Base-by-base conservation (phyloP, 1,140 invertebrate species). In the Atopsyche davidsoni region DNA sequence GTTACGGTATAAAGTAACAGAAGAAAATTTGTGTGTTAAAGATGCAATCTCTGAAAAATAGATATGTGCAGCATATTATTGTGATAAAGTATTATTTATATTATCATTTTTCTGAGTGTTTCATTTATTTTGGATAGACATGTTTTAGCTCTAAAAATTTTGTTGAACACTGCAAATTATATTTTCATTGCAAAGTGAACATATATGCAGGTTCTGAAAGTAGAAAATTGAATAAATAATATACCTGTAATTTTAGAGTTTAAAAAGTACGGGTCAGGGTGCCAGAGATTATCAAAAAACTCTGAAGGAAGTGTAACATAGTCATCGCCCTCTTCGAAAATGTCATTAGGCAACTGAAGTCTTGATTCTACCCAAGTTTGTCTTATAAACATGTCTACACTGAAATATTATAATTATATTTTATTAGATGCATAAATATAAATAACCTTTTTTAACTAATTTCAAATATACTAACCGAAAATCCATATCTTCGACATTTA, bases 401-500 rank as follows among this genome's bases (percentile, higher is more conserved):
- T 88, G 66, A 36, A 58, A 44, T 43, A 60, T 40, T 19, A 36
- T 7, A 7, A 40, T 18, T 34, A 36, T 39, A 34, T 41, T 51
- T 18, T 28, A 10, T 6, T 21, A 21, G 23, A 21, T 10, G 9
- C 34, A 35, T 28, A 28, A 28, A 28, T n/a, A 28, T 28, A 28
- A n/a, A n/a, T n/a, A n/a, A n/a, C n/a, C n/a, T n/a, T n/a, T n/a
- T n/a, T n/a, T n/a, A n/a, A n/a, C 14, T 36, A 6, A 32, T 21
- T 19, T 3, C n/a, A 19, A 9, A 28, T 14, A 17, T 39, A 60
- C 59, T 75, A 69, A 87, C 85, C 85, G 79, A 72, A 88, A 89
- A 66, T 88, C 86, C 86, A 88, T 88, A 59, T 89, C 85, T 69
- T 87, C 86, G 34, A 88, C 86, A 60, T 88, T 89, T 48, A 89